These are phyloP conservation scores for Melolontha melolontha DNA, from an alignment of 2,888 invertebrate species.

Conservation along the genomic window DNA sequence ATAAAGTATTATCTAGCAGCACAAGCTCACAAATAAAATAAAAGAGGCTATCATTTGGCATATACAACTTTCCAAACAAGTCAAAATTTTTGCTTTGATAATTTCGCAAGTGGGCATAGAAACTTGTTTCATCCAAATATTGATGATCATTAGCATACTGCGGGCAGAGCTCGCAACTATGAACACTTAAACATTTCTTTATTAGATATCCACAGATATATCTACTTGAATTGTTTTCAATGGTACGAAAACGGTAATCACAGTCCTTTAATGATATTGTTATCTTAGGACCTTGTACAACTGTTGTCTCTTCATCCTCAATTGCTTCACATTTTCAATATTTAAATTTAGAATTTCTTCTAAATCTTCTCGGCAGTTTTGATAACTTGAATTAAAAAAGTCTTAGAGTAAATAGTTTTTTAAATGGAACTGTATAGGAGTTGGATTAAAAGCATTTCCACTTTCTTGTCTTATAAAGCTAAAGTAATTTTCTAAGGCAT, in stretches of 20 bases:
- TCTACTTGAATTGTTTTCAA: constrained; percentile 22
- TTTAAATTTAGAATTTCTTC: constrained; percentile 22
- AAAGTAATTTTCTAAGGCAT: constrained; percentile 51
- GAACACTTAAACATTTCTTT: constrained; percentile 40
- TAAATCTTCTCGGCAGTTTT: constrained; percentile 43
- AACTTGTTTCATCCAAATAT: constrained; percentile 32
- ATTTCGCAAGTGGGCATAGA: constrained; percentile 34
- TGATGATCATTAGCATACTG: constrained; percentile 31
- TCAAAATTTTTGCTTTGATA: constrained; percentile 30
- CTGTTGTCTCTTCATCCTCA: too few species aligned
- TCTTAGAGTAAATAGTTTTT: constrained; percentile 25
- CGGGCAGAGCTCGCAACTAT: constrained; percentile 26
- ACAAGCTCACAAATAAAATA: constrained; percentile 14
- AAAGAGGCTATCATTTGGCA: constrained; percentile 41
- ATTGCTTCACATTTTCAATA: not conserved
- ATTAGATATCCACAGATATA: constrained; percentile 40
- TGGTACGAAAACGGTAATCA: not conserved
- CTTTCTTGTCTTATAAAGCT: constrained; percentile 43
- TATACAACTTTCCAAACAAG: constrained; percentile 39
- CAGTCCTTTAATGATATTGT: constrained; percentile 2
- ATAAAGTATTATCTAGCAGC: too few species aligned
- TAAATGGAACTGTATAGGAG: constrained; percentile 43
- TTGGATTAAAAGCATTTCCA: constrained; percentile 43
- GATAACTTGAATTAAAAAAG: constrained; percentile 40
- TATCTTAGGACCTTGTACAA: too few species aligned